Conservation (phyloP, 2,113 vertebrate species). For the Picathartes gymnocephalus region DNA sequence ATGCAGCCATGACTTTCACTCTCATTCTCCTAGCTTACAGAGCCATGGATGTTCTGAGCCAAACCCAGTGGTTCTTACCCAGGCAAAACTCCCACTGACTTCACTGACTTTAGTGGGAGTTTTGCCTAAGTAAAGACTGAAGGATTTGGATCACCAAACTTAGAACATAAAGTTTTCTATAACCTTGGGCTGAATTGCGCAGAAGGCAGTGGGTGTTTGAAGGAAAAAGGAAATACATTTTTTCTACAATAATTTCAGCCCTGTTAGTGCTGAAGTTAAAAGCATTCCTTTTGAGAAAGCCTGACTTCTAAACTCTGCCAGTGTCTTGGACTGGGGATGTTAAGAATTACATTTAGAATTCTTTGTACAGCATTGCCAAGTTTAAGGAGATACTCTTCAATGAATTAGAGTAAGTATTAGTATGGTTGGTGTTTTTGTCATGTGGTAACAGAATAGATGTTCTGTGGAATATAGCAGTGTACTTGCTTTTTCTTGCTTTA, state of each 20-base stretch:
- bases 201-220: constrained; percentile 3
- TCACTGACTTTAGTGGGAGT: constrained; percentile 11
- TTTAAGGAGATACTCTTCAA: constrained; percentile 21
- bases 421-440: neutral
- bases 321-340: neutral
- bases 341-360: constrained; percentile 39
- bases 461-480: neutral
- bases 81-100: constrained; percentile 23
- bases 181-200: neutral
- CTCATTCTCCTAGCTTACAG: neutral
- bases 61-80: neutral
- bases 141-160: constrained; percentile 35
- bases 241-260: constrained; percentile 35
- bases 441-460: neutral
- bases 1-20: neutral
- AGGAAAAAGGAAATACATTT: constrained; percentile 32
- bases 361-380: constrained; percentile 5
- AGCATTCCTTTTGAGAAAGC: constrained; percentile 44
- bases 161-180: constrained; percentile 31
- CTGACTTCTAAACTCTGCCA: constrained; percentile 25
- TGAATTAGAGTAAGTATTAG: constrained; percentile 11
- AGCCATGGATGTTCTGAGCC: neutral
- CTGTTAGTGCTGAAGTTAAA: constrained; percentile 44
- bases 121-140: constrained; percentile 52
- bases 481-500: neutral